A percentile compares a stretch with the other conserved stretches of the same genome.
Conservation (phyloP, 2,113 vertebrate species). For the Eclectus roratus region DNA sequence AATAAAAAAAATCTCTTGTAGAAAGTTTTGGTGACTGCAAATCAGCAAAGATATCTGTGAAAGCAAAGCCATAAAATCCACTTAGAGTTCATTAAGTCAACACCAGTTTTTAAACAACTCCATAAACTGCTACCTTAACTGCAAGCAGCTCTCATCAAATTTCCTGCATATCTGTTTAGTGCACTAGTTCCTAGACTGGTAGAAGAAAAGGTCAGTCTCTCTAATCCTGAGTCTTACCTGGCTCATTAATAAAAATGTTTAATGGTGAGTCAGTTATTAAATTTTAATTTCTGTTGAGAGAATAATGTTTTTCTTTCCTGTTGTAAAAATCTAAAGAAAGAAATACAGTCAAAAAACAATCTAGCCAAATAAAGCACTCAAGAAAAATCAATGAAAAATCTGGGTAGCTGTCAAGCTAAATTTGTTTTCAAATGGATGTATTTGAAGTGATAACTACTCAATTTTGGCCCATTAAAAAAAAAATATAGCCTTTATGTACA, state of each 20-base stretch:
- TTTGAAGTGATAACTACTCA: background rate
- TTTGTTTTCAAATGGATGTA: background rate
- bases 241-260: background rate
- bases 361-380: background rate
- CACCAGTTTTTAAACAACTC: background rate
- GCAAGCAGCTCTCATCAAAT: background rate
- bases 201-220: background rate
- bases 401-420: background rate
- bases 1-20: too few relatives aligned
- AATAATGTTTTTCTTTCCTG: background rate
- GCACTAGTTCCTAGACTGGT: background rate
- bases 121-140: background rate
- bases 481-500: background rate
- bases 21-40: too few relatives aligned
- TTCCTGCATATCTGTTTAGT: background rate
- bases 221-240: background rate
- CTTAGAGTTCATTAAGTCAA: background rate
- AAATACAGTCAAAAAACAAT: background rate
- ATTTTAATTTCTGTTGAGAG: background rate
- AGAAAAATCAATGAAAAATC: background rate
- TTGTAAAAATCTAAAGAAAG: background rate
- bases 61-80: too few relatives aligned
- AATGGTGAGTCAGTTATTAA: background rate
- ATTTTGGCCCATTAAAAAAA: background rate
- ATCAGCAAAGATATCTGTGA: too few relatives aligned